A percentile compares a stretch with the other conserved stretches of the same genome.
phyloP scores from a whole-genome alignment of 1,140 invertebrate species.

The Rhopalosiphum maidis region DNA sequence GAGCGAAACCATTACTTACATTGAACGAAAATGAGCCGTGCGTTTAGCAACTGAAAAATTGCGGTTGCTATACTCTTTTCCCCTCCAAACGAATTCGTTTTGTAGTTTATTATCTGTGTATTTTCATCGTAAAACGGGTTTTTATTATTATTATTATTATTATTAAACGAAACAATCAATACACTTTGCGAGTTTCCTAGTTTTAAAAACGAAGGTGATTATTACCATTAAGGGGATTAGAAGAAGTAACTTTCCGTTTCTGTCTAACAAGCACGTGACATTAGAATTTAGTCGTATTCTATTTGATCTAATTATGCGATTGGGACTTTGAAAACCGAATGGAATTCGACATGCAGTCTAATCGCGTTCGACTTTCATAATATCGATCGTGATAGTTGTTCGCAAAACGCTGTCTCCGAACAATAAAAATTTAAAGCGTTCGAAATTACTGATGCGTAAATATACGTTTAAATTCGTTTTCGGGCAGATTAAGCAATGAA shows the following conservation, averaged over 20 bases:
- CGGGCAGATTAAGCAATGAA: too few relatives aligned
- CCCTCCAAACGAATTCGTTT: background rate
- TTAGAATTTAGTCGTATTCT: background rate
- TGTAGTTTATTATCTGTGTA: background rate
- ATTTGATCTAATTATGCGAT: slow-evolving; percentile 1
- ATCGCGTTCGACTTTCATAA: background rate
- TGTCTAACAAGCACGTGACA: background rate
- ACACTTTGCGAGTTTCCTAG: background rate
- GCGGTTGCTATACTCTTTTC: background rate
- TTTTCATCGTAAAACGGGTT: background rate
- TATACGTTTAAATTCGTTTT: too few relatives aligned
- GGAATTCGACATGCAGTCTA: background rate
- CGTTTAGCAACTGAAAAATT: slow-evolving; percentile 6
- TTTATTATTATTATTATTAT: background rate
- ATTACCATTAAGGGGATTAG: background rate
- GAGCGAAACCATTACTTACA: background rate
- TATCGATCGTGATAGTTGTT: background rate
- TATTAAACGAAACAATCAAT: background rate
- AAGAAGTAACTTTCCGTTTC: background rate
- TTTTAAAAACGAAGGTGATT: background rate
- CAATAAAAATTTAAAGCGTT: background rate
- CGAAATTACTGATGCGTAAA: too few relatives aligned
- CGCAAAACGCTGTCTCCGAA: too few relatives aligned
- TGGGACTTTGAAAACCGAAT: background rate
- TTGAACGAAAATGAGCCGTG: background rate